Base-by-base conservation (phyloP, 2,888 invertebrate species). In the Dioctria rufipes region DNA sequence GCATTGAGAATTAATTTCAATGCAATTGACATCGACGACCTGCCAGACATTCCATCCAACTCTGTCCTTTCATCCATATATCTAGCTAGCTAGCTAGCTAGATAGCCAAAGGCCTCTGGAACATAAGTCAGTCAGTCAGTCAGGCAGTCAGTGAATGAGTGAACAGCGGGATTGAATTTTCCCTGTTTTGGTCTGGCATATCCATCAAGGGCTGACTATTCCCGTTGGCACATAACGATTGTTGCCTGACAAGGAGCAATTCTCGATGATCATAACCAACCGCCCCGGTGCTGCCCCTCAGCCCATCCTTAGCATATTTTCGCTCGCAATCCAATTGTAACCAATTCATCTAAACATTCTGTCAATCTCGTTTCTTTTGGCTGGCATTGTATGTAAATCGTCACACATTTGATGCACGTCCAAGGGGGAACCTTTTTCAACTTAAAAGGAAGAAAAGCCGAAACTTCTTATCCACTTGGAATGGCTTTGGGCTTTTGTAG, bases 1-100 rank as follows among this genome's bases (percentile, higher is more conserved):
- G 81, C 83, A 83, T 83, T 82, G 80, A 66, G 80, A 83, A 82
- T 83, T 83, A 83, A 83, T 83, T 81, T 81, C 80, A 82, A 79
- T 81, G 80, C 83, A 82, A 83, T 83, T 80, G 81, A 80, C 80
- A 83, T 83, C 81, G 54, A 81, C 69, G 54, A 81, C 69, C 73
- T 73, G 63, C 13, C 60, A 60, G 73, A 73, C 60, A 71, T 73
- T 81, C 77, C 58, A 61, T 61, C 61, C 25, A 25, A 25, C 25
- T 42, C 46, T 42, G 37, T 43, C 25, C 58, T 46, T 80, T 54
- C 65, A 40, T 46, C 71, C 54, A 42, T 4, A 25, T 25, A 25
- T 25, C n/a, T n/a, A 25, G 25, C 25, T 2, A n/a, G n/a, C n/a
- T n/a, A n/a, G n/a, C n/a, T n/a, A n/a, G n/a, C n/a, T n/a, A n/a